Evolutionary conservation across 2,888 invertebrate genomes (phyloP).

Genomic region (Mycalesis mineus): DNA sequence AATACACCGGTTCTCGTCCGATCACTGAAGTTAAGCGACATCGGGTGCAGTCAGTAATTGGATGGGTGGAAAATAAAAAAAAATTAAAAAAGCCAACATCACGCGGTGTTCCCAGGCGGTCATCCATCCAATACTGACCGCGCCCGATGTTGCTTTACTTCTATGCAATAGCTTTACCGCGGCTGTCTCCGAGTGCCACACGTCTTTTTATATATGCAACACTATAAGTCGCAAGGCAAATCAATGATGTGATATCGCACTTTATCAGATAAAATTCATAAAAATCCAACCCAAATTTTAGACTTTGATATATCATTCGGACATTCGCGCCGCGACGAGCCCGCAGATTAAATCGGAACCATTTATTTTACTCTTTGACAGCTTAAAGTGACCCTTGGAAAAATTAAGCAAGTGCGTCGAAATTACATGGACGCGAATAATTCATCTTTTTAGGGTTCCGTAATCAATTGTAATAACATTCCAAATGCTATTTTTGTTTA

Average conservation of each 20-base stretch:
- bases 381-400: conserved; percentile 50
- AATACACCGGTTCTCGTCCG: conserved; percentile 71
- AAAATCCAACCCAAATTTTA: conserved; percentile 61
- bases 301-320: conserved; percentile 70
- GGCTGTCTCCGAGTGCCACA: too few relatives aligned
- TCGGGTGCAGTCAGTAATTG: conserved; percentile 70
- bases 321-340: conserved; percentile 34
- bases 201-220: neutral
- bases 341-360: conserved; percentile 49
- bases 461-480: too few relatives aligned
- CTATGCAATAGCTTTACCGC: too few relatives aligned
- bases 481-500: too few relatives aligned
- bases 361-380: conserved; percentile 55
- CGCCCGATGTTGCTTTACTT: too few relatives aligned
- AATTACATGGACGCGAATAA: conserved; percentile 8
- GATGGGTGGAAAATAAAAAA: too few relatives aligned
- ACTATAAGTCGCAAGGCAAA: neutral
- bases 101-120: too few relatives aligned
- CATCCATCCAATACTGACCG: too few relatives aligned
- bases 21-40: conserved; percentile 72
- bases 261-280: conserved; percentile 45
- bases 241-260: neutral
- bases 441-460: neutral
- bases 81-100: too few relatives aligned
- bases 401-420: conserved; percentile 38